Percentiles rank a stretch among this genome's conserved stretches.
Evolutionary conservation across 2,888 invertebrate species (phyloP).

Genomic region (Trissonchulus sp.): DNA sequence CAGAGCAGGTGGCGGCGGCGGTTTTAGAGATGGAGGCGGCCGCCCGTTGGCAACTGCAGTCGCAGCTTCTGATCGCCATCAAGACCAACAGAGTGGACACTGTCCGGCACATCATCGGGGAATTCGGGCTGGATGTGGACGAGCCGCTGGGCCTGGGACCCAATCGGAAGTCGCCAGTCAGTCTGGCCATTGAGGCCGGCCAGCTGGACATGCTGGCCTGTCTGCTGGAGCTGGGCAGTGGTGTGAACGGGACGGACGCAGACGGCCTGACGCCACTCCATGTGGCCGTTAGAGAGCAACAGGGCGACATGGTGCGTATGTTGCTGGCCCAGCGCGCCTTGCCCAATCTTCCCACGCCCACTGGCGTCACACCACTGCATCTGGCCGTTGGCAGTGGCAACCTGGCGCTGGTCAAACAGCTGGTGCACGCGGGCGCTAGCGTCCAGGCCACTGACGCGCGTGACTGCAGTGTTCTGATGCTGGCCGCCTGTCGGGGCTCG

Average conservation of each 20-base stretch:
- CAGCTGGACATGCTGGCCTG: not conserved
- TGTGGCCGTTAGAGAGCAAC: not conserved
- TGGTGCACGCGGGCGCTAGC: not conserved
- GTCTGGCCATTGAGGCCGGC: not conserved
- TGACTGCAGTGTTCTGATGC: not conserved
- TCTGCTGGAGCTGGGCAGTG: not conserved
- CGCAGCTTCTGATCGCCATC: not conserved
- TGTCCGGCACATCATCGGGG: not conserved
- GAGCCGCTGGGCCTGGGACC: not conserved
- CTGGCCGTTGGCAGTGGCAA: not conserved
- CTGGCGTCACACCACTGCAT: not conserved
- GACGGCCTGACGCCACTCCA: not conserved
- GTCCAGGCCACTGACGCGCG: not conserved
- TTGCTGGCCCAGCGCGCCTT: not conserved
- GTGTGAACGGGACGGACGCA: not conserved
- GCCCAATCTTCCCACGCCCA: not conserved
- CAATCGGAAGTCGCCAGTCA: not conserved
- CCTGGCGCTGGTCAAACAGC: not conserved
- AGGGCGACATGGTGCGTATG: not conserved
- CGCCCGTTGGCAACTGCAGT: not conserved
- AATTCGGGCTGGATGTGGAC: not conserved
- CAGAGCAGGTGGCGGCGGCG: no score
- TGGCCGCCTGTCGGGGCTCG: not conserved
- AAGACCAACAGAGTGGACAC: not conserved
- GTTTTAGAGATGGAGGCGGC: no score